A percentile compares a stretch with the other conserved stretches of the same genome.
Evolutionary conservation across 2,797 vertebrate genomes (phyloP).

Genomic region (Ctenopoma kingsleyae): DNA sequence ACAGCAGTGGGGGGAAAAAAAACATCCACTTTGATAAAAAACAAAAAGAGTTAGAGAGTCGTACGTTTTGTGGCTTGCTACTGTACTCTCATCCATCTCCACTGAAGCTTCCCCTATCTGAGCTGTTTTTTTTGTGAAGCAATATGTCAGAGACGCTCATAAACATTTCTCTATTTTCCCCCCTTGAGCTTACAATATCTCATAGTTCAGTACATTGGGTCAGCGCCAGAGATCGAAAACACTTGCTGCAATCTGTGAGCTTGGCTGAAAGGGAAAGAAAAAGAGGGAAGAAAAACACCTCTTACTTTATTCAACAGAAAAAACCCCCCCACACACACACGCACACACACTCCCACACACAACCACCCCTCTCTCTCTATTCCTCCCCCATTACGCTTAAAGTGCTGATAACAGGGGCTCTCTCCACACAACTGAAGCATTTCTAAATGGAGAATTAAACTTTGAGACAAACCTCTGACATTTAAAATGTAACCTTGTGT

Average conservation of each 20-base stretch:
- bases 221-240: slow-evolving; percentile 69
- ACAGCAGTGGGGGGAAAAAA: background rate
- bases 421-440: slow-evolving; percentile 39
- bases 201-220: slow-evolving; percentile 66
- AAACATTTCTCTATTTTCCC: slow-evolving; percentile 65
- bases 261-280: slow-evolving; percentile 43
- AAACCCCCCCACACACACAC: too few relatives aligned
- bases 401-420: slow-evolving; percentile 56
- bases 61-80: slow-evolving; percentile 26
- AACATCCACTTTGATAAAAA: slow-evolving; percentile 8
- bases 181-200: slow-evolving; percentile 66
- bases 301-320: slow-evolving; percentile 53
- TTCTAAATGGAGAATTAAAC: slow-evolving; percentile 70
- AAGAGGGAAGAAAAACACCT: slow-evolving; percentile 13
- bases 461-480: slow-evolving; percentile 62
- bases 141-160: slow-evolving; percentile 60
- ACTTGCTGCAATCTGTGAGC: slow-evolving; percentile 59
- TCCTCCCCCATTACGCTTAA: slow-evolving; percentile 31
- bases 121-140: slow-evolving; percentile 41
- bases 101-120: slow-evolving; percentile 43
- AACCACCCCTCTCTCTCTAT: slow-evolving; percentile 11
- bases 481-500: slow-evolving; percentile 68
- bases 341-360: too few relatives aligned
- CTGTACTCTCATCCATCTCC: slow-evolving; percentile 45
- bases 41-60: background rate